A percentile compares a stretch with the other conserved stretches of the same genome.
Evolutionary conservation across 2,797 vertebrate genomes (phyloP).

Genomic region (Eulemur albifrons): DNA sequence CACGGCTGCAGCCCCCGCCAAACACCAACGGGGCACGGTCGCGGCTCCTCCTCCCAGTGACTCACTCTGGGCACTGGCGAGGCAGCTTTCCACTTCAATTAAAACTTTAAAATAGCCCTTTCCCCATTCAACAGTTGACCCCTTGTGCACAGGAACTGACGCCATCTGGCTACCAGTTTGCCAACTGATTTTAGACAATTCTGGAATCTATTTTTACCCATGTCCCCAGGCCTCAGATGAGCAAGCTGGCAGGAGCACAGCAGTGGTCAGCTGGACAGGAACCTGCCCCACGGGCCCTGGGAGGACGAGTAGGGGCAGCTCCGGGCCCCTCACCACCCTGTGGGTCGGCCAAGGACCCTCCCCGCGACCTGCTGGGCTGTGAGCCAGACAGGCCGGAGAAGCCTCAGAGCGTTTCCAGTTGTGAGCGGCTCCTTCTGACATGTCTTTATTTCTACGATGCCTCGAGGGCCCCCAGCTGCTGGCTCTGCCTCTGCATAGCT

Average conservation of each 20-base stretch:
- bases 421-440: not conserved
- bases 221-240: slow-evolving; percentile 13
- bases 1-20: not conserved
- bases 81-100: not conserved
- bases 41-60: not conserved
- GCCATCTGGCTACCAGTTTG: slow-evolving; percentile 65
- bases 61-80: not conserved
- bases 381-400: not conserved
- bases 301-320: not conserved
- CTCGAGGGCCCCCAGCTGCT: not conserved
- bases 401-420: not conserved
- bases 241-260: slow-evolving; percentile 28
- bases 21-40: no score
- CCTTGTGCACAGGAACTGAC: not conserved
- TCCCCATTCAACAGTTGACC: slow-evolving; percentile 48
- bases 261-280: not conserved
- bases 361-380: not conserved
- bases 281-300: not conserved
- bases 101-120: slow-evolving; percentile 60
- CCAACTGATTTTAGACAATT: slow-evolving; percentile 30
- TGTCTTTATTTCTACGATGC: not conserved
- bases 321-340: fast-evolving
- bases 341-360: not conserved
- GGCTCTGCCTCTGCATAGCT: not conserved
- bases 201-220: slow-evolving; percentile 60